These are phyloP conservation scores for Tetramorium bicarinatum DNA, from an alignment of 2,888 invertebrate genomes.

Conservation along the genomic window DNA sequence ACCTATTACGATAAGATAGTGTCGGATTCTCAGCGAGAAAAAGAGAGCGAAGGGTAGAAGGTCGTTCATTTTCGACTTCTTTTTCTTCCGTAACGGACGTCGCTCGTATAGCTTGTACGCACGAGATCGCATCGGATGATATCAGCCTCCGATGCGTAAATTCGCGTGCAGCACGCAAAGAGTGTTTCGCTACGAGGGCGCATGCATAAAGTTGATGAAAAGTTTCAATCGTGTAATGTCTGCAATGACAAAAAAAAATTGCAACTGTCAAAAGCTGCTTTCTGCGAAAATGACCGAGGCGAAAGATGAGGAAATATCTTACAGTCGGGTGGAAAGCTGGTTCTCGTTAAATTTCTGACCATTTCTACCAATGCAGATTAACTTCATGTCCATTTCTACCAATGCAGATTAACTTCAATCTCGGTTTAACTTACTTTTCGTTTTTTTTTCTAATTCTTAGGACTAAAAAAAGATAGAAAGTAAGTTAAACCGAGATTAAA, in stretches of 20 bases:
- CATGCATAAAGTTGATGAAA: not conserved
- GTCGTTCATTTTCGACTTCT: constrained; percentile 38
- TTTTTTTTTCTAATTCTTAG: no score
- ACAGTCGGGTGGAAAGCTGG: not conserved
- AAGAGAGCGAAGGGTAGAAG: not conserved
- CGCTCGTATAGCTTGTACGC: not conserved
- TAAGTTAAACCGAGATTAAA: no score
- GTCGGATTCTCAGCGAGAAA: not conserved
- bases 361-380: no score
- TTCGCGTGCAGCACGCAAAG: not conserved
- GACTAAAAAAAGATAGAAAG: no score
- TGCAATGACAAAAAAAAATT: not conserved
- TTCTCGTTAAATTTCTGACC: not conserved
- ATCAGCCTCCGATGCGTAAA: not conserved
- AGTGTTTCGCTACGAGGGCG: not conserved
- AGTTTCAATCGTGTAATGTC: not conserved
- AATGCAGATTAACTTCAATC: no score
- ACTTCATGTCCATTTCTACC: no score
- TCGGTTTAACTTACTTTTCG: no score
- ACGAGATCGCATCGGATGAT: not conserved
- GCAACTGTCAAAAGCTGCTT: not conserved
- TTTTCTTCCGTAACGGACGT: constrained; percentile 17
- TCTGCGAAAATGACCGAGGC: not conserved
- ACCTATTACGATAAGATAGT: constrained; percentile 42
- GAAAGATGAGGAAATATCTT: not conserved